Base-by-base conservation (phyloP, 35 echinoderm and acorn worm species). In the Heliocidaris erythrogramma region DNA sequence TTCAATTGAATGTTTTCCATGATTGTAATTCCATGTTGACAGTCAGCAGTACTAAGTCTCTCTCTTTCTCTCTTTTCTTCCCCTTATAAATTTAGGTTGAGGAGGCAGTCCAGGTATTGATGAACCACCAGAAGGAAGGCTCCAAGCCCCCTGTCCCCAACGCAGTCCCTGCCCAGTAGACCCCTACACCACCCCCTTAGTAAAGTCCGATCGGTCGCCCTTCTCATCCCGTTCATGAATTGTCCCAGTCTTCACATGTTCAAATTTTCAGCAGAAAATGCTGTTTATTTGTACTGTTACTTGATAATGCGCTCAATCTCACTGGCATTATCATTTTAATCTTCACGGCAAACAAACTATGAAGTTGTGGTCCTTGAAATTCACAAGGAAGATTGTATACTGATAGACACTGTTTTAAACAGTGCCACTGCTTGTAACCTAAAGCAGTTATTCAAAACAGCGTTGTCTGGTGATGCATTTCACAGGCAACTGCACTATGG, bases 101-200 rank as follows among this genome's bases (percentile, higher is more conserved):
- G 48, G 91, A 92, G 49, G 91, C 91, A 27, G 91, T 92, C 5
- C 91, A 92, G 91, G 91, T 92, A 59, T 30, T 92, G 48, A 92
- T 92, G 91, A 92, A 92, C 91, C 91, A 92, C 91, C 91, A 92
- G 91, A 92, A 92, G 48, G 91, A 92, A 59, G 91, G 91, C 10
- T 31, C 91, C 91, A 92, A 92, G 49, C 7, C 31, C 14, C 12
- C 87, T 89, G 87, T 16, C 12, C 47, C 14, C 5, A 18, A 52
- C 29, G 29, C 50, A 48, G 91, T 52, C 47, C n/a, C 91, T 48
- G 49, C 91, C 87, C 87, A 89, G 49, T 92, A 59, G 29, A 50
- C 27, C 91, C 7, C 30, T 59, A 27, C 91, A 27, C 48, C 91
- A 52, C 90, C 49, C 30, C 16, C 21, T 13, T 42, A 49, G 35